Percentiles rank a stretch among this genome's conserved stretches.
Evolutionary conservation across 2,888 invertebrate species (phyloP).

Genomic region (Ophion ellenae): DNA sequence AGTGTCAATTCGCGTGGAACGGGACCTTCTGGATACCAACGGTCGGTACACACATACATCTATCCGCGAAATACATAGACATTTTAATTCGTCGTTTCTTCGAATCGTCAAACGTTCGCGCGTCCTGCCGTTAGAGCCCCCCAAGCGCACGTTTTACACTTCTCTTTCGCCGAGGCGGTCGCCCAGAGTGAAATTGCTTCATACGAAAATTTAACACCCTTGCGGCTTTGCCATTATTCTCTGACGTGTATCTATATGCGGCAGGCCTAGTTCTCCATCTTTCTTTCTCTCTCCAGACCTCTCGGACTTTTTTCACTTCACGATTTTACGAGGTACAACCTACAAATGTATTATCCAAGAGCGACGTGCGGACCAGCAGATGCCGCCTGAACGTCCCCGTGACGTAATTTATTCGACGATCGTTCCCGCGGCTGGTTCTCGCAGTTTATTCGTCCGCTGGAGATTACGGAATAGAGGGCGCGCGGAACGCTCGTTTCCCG

Average conservation of each 20-base stretch:
- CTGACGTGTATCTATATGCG: slow-evolving; percentile 14
- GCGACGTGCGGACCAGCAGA: slow-evolving; percentile 64
- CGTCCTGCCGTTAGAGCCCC: slow-evolving; percentile 44
- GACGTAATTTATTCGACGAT: slow-evolving; percentile 77
- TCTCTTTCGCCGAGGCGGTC: slow-evolving; percentile 31
- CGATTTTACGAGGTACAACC: slow-evolving; percentile 68
- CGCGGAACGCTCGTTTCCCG: slow-evolving; percentile 28
- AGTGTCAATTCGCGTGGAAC: background rate
- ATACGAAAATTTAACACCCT: slow-evolving; percentile 79
- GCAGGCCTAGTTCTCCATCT: slow-evolving; percentile 25
- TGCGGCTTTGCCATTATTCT: slow-evolving; percentile 57
- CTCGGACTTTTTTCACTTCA: slow-evolving; percentile 9
- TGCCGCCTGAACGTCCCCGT: slow-evolving; percentile 67
- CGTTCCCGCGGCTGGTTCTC: slow-evolving; percentile 64
- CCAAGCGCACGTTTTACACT: slow-evolving; percentile 34
- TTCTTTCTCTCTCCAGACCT: slow-evolving; percentile 25
- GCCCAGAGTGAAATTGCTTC: slow-evolving; percentile 79
- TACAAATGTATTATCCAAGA: slow-evolving; percentile 79
- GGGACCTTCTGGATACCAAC: background rate
- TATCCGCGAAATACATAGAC: background rate
- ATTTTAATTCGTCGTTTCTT: slow-evolving; percentile 74
- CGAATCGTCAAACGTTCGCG: slow-evolving; percentile 74
- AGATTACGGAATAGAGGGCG: slow-evolving; percentile 43
- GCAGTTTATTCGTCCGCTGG: slow-evolving; percentile 37
- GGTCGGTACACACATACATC: background rate